Conservation (phyloP, 2,888 invertebrate species). For the Tenthredo amoena region DNA sequence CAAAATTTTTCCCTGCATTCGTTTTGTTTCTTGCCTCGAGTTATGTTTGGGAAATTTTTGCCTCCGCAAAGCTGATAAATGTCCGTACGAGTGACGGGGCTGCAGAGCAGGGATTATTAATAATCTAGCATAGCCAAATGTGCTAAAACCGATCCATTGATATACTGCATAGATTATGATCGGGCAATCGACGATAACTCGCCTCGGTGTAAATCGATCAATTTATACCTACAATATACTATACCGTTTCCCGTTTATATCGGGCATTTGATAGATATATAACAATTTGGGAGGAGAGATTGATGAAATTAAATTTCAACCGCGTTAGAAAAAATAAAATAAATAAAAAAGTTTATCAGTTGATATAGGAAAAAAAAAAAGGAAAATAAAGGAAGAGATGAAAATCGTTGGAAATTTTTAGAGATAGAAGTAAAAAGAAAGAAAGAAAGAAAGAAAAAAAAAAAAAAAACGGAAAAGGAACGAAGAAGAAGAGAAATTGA, state of each 20-base stretch:
- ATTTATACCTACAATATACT: neutral
- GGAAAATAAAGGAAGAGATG: neutral
- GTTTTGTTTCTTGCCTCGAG: neutral
- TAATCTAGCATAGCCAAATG: constrained; percentile 7
- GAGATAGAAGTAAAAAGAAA: neutral
- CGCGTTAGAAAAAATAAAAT: no score
- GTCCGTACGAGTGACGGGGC: neutral
- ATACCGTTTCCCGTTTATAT: neutral
- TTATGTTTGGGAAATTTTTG: neutral
- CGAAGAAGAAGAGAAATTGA: neutral
- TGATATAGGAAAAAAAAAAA: neutral
- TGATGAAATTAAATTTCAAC: neutral
- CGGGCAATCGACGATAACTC: constrained; percentile 31
- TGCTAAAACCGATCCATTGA: constrained; percentile 35
- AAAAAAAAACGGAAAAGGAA: neutral
- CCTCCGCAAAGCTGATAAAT: neutral
- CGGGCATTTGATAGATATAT: neutral
- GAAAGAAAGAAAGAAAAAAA: neutral
- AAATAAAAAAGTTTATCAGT: no score
- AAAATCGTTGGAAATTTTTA: neutral
- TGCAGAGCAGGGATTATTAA: constrained; percentile 5
- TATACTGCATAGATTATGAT: constrained; percentile 35
- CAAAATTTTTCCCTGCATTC: neutral
- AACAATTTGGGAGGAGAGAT: neutral
- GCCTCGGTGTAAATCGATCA: constrained; percentile 8